Base-by-base conservation (phyloP, 2,113 vertebrate genomes). In the Megalops atlanticus region DNA sequence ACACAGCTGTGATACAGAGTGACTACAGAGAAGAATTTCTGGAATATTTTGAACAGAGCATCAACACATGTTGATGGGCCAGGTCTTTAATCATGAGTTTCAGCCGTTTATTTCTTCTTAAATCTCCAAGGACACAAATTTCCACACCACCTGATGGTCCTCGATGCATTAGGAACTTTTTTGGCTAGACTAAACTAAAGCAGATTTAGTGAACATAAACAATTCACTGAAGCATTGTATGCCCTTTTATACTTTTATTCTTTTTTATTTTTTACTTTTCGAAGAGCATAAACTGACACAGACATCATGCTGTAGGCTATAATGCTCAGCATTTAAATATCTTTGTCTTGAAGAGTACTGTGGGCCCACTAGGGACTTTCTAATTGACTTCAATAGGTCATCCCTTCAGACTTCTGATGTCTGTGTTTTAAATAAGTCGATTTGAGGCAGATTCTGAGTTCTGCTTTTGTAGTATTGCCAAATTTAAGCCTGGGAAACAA, bases 141-240 rank as follows among this genome's bases (percentile, higher is more conserved):
- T 83, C 80, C 78, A 54, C 36, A 27, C n/a, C n/a, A n/a, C n/a
- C n/a, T n/a, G n/a, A n/a, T n/a, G 40, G 72, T 79, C 76, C 54
- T 80, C 41, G 35, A 74, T 58, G 35, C 72, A 76, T 0, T 0
- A 76, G 41, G 74, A 78, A 87, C 84, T 79, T 74, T 64, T 64
- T 2, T 41, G 52, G 72, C 35, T 33, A 54, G 58, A 64, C 31
- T 64, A 64, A 64, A 64, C n/a, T 58, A 24, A 58, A 58, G 21
- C 52, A 58, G 52, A 21, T 64, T 64, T 64, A 11, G 24, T 31
- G 24, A 64, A 11, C 12, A n/a, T 8, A 31, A 31, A 64, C 6
- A 31, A 64, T 64, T 64, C 58, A 64, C 31, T 64, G 31, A 64
- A 64, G 58, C 58, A 4, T 8, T 6, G 58, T 11, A n/a, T 64